Conservation (phyloP, 1,140 invertebrate genomes). For the Elymnias hypermnestra region DNA sequence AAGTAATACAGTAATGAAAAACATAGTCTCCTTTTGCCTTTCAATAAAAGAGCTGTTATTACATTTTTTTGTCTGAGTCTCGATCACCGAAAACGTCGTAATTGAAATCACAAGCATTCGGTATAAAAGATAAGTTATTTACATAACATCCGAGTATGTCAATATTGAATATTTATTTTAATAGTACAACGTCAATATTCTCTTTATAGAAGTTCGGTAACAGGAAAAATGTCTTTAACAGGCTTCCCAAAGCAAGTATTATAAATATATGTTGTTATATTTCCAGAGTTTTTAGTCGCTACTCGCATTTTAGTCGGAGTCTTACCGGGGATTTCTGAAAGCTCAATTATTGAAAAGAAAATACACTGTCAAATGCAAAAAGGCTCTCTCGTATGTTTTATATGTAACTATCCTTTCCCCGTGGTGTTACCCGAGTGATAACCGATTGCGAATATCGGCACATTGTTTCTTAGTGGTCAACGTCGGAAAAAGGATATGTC, state of each 20-base stretch:
- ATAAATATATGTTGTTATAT: background rate
- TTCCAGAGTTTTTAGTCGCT: background rate
- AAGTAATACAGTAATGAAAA: too few species aligned
- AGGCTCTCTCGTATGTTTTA: too few species aligned
- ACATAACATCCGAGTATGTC: slow-evolving; percentile 19
- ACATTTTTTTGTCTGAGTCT: slow-evolving; percentile 8
- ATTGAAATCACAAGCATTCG: slow-evolving; percentile 16
- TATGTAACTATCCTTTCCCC: too few species aligned
- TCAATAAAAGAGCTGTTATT: too few species aligned
- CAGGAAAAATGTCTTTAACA: slow-evolving; percentile 40
- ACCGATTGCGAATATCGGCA: too few species aligned
- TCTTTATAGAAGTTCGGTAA: slow-evolving; percentile 24
- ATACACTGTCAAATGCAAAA: too few species aligned
- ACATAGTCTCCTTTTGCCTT: too few species aligned
- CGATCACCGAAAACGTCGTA: slow-evolving; percentile 11
- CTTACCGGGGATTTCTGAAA: too few species aligned
- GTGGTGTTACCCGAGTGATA: too few species aligned
- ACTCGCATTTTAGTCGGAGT: background rate
- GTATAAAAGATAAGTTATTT: slow-evolving; percentile 20
- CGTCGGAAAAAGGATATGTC: too few species aligned
- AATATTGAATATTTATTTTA: slow-evolving; percentile 34
- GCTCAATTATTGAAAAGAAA: too few species aligned
- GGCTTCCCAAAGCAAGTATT: slow-evolving; percentile 29
- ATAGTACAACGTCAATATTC: slow-evolving; percentile 30
- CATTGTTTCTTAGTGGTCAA: too few species aligned